Evolutionary conservation across 2,113 vertebrate species (phyloP).

Genomic region (Planiliza haematocheilus): DNA sequence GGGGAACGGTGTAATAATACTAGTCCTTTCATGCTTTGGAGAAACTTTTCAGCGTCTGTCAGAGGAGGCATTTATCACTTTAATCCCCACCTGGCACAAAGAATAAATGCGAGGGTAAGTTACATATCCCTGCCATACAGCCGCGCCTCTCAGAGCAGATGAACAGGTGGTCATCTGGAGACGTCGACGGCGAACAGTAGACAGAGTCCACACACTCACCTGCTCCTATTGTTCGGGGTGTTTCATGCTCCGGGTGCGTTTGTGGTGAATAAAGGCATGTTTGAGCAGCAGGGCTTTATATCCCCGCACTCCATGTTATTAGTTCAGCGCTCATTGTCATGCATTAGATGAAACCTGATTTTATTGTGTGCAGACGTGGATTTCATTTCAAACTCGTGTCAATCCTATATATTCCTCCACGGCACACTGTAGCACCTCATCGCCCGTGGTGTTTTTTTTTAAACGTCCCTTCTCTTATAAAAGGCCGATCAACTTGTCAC

Average conservation of each 20-base stretch:
- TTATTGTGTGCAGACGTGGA: constrained; percentile 8
- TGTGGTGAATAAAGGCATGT: constrained; percentile 68
- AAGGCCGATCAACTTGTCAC: constrained; percentile 76
- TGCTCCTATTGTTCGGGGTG: constrained; percentile 70
- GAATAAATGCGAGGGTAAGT: constrained; percentile 77
- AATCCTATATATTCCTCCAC: no score
- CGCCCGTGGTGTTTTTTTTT: no score
- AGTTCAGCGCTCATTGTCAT: constrained; percentile 5
- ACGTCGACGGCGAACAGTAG: constrained; percentile 49
- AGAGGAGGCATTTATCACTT: constrained; percentile 76
- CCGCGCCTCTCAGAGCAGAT: constrained; percentile 68
- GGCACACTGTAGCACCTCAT: no score
- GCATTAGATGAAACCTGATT: constrained; percentile 10
- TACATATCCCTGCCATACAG: constrained; percentile 68
- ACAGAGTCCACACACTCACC: constrained; percentile 64
- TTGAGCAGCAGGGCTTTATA: constrained; percentile 66
- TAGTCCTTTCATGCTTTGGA: constrained; percentile 77
- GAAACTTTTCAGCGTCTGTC: constrained; percentile 77
- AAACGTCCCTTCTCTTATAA: constrained; percentile 49
- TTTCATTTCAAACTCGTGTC: constrained; percentile 14
- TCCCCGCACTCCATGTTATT: constrained; percentile 34
- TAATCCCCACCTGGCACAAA: constrained; percentile 80
- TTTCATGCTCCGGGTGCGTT: constrained; percentile 48
- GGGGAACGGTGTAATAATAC: constrained; percentile 52
- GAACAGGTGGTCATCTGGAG: constrained; percentile 81